A percentile compares a stretch with the other conserved stretches of the same genome.
Conservation (phyloP, 2,797 vertebrate species). For the Salarias fasciatus region DNA sequence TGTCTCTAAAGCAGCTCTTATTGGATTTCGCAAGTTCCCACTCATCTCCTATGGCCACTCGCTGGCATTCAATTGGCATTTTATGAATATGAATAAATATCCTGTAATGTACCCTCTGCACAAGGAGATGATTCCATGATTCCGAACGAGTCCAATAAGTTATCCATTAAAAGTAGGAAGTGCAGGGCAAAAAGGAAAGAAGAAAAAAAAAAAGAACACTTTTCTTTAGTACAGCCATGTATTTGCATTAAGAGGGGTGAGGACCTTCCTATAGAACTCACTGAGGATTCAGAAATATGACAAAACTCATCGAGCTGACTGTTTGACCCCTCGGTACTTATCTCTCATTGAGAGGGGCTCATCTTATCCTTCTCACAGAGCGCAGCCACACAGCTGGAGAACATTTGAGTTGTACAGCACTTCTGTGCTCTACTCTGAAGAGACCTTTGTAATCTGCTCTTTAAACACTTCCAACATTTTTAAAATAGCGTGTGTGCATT, state of each 20-base stretch:
- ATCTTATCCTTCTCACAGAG: slow-evolving; percentile 58
- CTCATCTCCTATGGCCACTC: slow-evolving; percentile 70
- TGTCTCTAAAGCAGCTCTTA: slow-evolving; percentile 76
- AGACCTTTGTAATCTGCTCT: slow-evolving; percentile 62
- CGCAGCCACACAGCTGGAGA: slow-evolving; percentile 60
- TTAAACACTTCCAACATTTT: slow-evolving; percentile 52
- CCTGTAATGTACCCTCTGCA: slow-evolving; percentile 56
- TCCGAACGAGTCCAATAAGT: slow-evolving; percentile 59
- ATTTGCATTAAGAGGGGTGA: slow-evolving; percentile 71
- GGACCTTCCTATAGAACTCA: slow-evolving; percentile 60
- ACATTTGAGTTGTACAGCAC: slow-evolving; percentile 61
- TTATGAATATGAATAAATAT: slow-evolving; percentile 79
- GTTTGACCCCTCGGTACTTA: slow-evolving; percentile 68
- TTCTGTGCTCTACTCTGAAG: slow-evolving; percentile 55
- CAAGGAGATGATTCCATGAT: slow-evolving; percentile 58
- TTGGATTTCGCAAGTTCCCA: slow-evolving; percentile 71
- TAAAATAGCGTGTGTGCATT: slow-evolving; percentile 30
- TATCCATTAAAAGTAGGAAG: slow-evolving; percentile 53
- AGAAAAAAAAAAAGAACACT: slow-evolving; percentile 37
- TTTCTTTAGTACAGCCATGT: slow-evolving; percentile 56
- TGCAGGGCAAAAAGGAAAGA: slow-evolving; percentile 10
- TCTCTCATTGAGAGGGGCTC: slow-evolving; percentile 64
- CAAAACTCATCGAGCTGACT: slow-evolving; percentile 55
- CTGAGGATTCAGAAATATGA: slow-evolving; percentile 56
- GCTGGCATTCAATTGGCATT: slow-evolving; percentile 68